Conservation (phyloP, 1,140 invertebrate genomes). For the Drosophila kanapiae region DNA sequence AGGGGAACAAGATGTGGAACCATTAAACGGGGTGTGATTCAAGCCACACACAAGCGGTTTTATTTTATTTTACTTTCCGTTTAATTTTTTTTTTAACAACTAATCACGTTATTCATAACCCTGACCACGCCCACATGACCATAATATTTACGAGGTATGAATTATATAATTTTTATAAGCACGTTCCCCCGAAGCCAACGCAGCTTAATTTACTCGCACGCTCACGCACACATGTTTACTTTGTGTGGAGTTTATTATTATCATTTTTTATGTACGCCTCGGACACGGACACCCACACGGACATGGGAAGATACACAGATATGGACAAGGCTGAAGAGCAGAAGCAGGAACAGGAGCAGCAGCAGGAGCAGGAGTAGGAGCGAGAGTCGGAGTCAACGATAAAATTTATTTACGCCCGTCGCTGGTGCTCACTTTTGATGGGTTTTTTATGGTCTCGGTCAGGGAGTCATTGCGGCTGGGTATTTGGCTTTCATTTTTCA, state of each 20-base stretch:
- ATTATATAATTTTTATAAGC: slow-evolving; percentile 83
- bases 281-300: slow-evolving; percentile 25
- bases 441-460: slow-evolving; percentile 67
- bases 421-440: slow-evolving; percentile 75
- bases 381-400: slow-evolving; percentile 48
- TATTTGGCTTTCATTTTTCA: slow-evolving; percentile 47
- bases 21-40: slow-evolving; percentile 49
- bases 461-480: slow-evolving; percentile 44
- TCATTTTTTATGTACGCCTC: slow-evolving; percentile 75
- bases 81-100: slow-evolving; percentile 59
- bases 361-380: background rate
- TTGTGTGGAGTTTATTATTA: slow-evolving; percentile 82
- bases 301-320: slow-evolving; percentile 13
- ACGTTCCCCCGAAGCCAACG: slow-evolving; percentile 60
- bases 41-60: slow-evolving; percentile 14
- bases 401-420: slow-evolving; percentile 76
- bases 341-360: background rate
- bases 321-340: background rate
- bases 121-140: slow-evolving; percentile 53
- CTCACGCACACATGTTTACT: slow-evolving; percentile 80
- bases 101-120: slow-evolving; percentile 83
- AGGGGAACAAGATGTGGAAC: too few relatives aligned
- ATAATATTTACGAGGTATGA: slow-evolving; percentile 82
- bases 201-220: slow-evolving; percentile 78
- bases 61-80: slow-evolving; percentile 8